Base-by-base conservation (phyloP, 2,113 vertebrate species). In the Glareola pratincola region DNA sequence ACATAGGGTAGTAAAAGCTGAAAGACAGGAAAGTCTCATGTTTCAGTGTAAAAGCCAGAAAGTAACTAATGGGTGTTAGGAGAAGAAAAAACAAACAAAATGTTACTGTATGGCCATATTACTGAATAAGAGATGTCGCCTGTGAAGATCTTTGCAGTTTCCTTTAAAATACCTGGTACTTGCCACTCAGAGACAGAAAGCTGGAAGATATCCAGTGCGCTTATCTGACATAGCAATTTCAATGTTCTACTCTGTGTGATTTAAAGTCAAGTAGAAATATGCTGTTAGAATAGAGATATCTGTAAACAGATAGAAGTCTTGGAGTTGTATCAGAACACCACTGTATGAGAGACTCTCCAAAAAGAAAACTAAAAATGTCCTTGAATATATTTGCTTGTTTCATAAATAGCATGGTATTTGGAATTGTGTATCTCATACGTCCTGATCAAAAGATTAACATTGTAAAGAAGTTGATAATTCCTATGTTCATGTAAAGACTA, bases 201-300 rank as follows among this genome's bases (percentile, higher is more conserved):
- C 56, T 94, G 92, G 88, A 91, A 72, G 73, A 50, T 69, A 78
- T 84, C 74, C 90, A 80, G 78, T 27, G 72, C 67, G 95, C 56
- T 84, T 90, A 93, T 85, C 94, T 95, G 85, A 91, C 84, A 62
- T 23, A 81, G 60, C 76, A 87, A 66, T 91, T 97, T 79, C 91
- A 78, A 0, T 85, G 83, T 87, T 96, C 39, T 76, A 88, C 82
- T 88, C 36, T 19, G 14, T 81, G 76, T 34, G 36, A 81, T 92
- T 87, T 92, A 37, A 96, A 95, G 63, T 81, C 90, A 81, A 95
- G 86, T 68, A 54, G 76, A 86, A 91, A 48, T 72, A 64, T 0
- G 6, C 47, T 51, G 36, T 59, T 88, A 68, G 82, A 93, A 77
- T 74, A 57, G 68, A 81, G 79, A 54, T 78, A 82, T 30, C 90